Conservation (phyloP, 2,888 invertebrate genomes). For the Coelinius sp. region DNA sequence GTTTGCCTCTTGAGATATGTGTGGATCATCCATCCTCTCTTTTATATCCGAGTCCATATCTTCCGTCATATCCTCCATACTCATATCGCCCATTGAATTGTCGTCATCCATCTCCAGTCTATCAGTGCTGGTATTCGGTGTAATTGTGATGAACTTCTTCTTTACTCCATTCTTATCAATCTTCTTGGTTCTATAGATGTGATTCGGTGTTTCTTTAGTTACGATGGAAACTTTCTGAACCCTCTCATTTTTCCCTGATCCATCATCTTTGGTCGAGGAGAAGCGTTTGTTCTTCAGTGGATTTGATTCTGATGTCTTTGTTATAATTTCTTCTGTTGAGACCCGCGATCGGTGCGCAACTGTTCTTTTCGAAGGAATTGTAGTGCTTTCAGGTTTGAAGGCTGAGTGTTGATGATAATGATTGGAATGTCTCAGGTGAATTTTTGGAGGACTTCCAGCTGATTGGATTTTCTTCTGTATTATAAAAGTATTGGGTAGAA, state of each 20-base stretch:
- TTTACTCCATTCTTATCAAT: slow-evolving; percentile 55
- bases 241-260: slow-evolving; percentile 41
- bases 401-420: slow-evolving; percentile 15
- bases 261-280: not conserved
- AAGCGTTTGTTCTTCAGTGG: not conserved
- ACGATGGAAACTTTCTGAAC: slow-evolving; percentile 52
- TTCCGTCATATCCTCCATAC: slow-evolving; percentile 5
- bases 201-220: slow-evolving; percentile 56
- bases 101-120: not conserved
- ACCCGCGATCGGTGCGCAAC: slow-evolving; percentile 56
- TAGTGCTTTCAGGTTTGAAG: not conserved
- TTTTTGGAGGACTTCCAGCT: too few species aligned
- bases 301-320: slow-evolving; percentile 46
- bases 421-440: slow-evolving; percentile 5
- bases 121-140: slow-evolving; percentile 50
- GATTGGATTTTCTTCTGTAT: not conserved
- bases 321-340: slow-evolving; percentile 57
- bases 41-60: slow-evolving; percentile 27
- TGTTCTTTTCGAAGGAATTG: slow-evolving; percentile 51
- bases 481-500: not conserved
- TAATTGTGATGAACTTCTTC: slow-evolving; percentile 52
- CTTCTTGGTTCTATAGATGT: slow-evolving; percentile 53
- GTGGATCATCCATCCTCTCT: slow-evolving; percentile 11
- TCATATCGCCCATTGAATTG: not conserved
- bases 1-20: slow-evolving; percentile 1